These are phyloP conservation scores for Caenorhabditis becei DNA, from an alignment of 2,888 invertebrate genomes.

Conservation along the genomic window DNA sequence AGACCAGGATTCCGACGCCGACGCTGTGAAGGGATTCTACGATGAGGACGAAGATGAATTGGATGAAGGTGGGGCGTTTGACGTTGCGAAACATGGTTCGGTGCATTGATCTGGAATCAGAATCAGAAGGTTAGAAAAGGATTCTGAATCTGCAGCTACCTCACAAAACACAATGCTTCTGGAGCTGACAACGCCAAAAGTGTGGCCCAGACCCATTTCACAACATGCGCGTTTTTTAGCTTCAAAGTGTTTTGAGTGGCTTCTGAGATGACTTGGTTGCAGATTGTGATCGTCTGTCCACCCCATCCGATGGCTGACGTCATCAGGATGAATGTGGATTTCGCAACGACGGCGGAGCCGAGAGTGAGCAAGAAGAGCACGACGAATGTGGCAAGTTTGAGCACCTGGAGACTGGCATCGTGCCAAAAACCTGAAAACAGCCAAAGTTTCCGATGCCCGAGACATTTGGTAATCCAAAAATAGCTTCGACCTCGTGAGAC, in stretches of 20 bases:
- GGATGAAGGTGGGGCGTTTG: slow-evolving; percentile 77
- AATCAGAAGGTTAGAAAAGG: background rate
- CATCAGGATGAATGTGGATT: slow-evolving; percentile 81
- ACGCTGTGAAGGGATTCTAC: slow-evolving; percentile 92
- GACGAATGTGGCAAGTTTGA: slow-evolving; percentile 81
- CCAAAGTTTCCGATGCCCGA: background rate
- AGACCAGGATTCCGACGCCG: slow-evolving; percentile 91
- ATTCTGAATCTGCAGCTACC: slow-evolving; percentile 11
- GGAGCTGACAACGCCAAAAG: slow-evolving; percentile 82
- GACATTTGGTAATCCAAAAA: slow-evolving; percentile 20
- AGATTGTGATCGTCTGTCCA: slow-evolving; percentile 80
- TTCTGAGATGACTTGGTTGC: slow-evolving; percentile 78
- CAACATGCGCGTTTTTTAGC: slow-evolving; percentile 77
- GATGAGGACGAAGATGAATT: slow-evolving; percentile 85
- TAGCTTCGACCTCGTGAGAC: slow-evolving; percentile 50
- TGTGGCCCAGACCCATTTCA: slow-evolving; percentile 83
- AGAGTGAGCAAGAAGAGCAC: slow-evolving; percentile 79
- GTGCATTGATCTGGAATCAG: slow-evolving; percentile 82
- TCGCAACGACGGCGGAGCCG: slow-evolving; percentile 75
- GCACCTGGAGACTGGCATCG: slow-evolving; percentile 80
- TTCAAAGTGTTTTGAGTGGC: slow-evolving; percentile 75
- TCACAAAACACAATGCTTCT: slow-evolving; percentile 81
- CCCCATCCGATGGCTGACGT: slow-evolving; percentile 81
- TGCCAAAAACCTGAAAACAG: slow-evolving; percentile 78
- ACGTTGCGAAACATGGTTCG: slow-evolving; percentile 82